Percentiles rank a stretch among this genome's conserved stretches.
phyloP scores from a whole-genome alignment of 2,888 invertebrate genomes.

The Drosophila limbata region DNA sequence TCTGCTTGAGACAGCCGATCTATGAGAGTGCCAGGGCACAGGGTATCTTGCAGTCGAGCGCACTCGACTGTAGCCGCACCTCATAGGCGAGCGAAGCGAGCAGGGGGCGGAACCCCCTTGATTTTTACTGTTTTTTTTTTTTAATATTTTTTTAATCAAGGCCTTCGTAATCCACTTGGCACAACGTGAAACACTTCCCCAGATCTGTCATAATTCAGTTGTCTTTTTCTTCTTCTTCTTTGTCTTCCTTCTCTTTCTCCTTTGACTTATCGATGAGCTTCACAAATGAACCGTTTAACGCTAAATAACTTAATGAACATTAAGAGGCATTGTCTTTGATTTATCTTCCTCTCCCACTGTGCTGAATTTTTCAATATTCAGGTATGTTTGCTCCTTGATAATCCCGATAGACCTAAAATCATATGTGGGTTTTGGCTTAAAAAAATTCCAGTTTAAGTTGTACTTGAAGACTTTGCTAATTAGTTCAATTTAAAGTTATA shows the following conservation, averaged over 20 bases:
- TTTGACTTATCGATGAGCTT: slow-evolving; percentile 14
- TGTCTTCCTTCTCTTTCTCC: not conserved
- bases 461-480: no score
- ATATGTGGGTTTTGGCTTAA: no score
- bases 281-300: slow-evolving; percentile 23
- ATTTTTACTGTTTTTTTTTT: not conserved
- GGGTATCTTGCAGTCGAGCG: no score
- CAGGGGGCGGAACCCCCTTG: no score
- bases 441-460: no score
- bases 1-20: no score
- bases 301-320: slow-evolving; percentile 33
- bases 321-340: slow-evolving; percentile 15
- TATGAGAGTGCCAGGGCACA: no score
- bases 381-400: not conserved
- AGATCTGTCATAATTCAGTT: slow-evolving; percentile 3
- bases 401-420: not conserved
- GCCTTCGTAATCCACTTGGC: slow-evolving; percentile 35
- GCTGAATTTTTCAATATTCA: not conserved
- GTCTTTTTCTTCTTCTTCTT: not conserved
- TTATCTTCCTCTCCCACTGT: not conserved
- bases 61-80: no score
- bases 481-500: no score
- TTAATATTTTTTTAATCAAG: slow-evolving; percentile 5
- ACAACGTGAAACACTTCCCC: slow-evolving; percentile 13
- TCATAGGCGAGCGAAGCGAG: no score